Base-by-base conservation (phyloP, 2,113 vertebrate genomes). In the Archocentrus centrarchus region DNA sequence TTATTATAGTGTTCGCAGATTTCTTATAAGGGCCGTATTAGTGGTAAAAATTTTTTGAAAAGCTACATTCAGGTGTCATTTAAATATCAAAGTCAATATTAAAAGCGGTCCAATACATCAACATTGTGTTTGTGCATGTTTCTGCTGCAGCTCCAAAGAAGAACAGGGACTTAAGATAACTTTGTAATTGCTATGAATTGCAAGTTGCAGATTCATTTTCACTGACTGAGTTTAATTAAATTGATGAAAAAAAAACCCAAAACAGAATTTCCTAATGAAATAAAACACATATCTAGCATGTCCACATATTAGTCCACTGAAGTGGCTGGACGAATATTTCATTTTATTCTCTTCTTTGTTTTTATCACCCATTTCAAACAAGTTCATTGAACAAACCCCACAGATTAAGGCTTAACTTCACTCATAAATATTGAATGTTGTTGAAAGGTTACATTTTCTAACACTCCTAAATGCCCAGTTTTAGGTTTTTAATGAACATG, bases 391-490 rank as follows among this genome's bases (percentile, higher is more conserved):
- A 93, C 86, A 92, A 91, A 90, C 60, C 70, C 64, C 11, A 37
- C 77, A 83, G 80, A 91, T 90, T 90, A 87, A 92, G 59, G 87
- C 62, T 88, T 88, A 86, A 89, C 79, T 91, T 80, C 15, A 55
- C 68, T 91, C 90, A 89, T 92, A 92, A 92, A 87, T 90, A 92
- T 87, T 92, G 82, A 92, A 89, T 89, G 81, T 87, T 93, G 80
- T 86, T 89, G 83, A 94, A 93, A 91, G 79, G 86, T 92, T 90
- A 85, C 75, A 86, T 91, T 91, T 88, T 82, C 58, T 75, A 90
- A 86, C 87, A 78, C 85, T 90, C 32, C 70, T 92, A 90, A 92
- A 92, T 91, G 81, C 81, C 53, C 79, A 86, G 79, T 92, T 92
- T 92, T 82, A 81, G 80, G 59, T 88, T 91, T 93, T 89, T 88